Evolutionary conservation across 1,140 invertebrate genomes (phyloP), one percentile per base, ranked within the genome.

Genomic region (Neomicropteryx cornuta): DNA sequence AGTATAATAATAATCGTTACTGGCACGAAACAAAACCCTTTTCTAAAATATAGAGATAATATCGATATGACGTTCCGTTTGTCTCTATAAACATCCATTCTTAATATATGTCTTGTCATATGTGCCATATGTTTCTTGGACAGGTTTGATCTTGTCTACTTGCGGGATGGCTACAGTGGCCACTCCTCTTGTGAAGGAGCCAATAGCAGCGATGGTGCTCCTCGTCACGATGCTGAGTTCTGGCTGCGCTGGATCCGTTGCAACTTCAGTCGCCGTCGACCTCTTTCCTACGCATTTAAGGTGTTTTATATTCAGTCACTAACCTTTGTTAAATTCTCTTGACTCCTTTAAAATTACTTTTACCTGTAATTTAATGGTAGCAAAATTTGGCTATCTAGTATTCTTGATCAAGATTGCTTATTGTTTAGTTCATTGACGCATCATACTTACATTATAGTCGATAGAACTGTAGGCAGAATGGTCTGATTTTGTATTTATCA

Each of bases 261-360:
- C 62, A 0, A 55, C 60, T 13, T 55, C 60, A 5, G 58, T 66
- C 11, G 53, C 58, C 14, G 60, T 66, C 1, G 62, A 66, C 28
- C 58, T 66, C 0, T 66, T 63, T 41, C 62, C 62, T 0, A 66
- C 62, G 8, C 49, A 49, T 21, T 33, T 63, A 6, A 52, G 62
- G 62, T 65, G 4, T 37, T 23, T 37, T 8, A 5, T 27, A 5
- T 14, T 37, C 14, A 18, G 8, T 27, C 23, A 27, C 23, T 27
- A 27, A 27, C 23, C 8, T 13, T 27, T 8, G 13, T 8, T 13
- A 13, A 8, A 27, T 8, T n/a, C n/a, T n/a, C n/a, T n/a, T n/a
- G n/a, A n/a, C n/a, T n/a, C n/a, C n/a, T n/a, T n/a, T n/a, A n/a
- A n/a, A n/a, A n/a, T n/a, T n/a, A n/a, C n/a, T n/a, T n/a, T n/a